These are phyloP conservation scores for Phoxinus dragarum DNA, from an alignment of 2,797 vertebrate genomes.

Conservation along the genomic window DNA sequence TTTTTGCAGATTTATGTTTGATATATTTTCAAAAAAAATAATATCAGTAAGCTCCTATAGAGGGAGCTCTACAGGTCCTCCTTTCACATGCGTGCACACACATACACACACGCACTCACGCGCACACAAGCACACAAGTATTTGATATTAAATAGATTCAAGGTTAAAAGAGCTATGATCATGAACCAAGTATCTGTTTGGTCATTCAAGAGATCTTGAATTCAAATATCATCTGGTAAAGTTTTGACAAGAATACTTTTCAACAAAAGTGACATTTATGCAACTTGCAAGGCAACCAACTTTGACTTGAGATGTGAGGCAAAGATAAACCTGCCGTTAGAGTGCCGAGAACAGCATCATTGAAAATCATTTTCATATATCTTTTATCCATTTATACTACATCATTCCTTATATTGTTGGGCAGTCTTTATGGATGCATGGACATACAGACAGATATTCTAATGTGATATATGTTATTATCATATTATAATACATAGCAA, in stretches of 20 bases:
- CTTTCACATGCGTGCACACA: not conserved
- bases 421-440: no score
- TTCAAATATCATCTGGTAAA: slow-evolving; percentile 46
- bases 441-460: no score
- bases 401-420: slow-evolving; percentile 50
- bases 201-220: slow-evolving; percentile 23
- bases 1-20: not conserved
- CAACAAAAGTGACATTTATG: slow-evolving; percentile 52
- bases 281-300: slow-evolving; percentile 13
- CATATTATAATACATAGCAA: not conserved
- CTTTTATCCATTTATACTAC: slow-evolving; percentile 41
- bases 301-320: slow-evolving; percentile 39
- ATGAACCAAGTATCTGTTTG: slow-evolving; percentile 6
- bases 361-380: slow-evolving; percentile 39
- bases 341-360: slow-evolving; percentile 24
- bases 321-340: slow-evolving; percentile 49
- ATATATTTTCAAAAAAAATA: not conserved
- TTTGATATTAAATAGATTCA: slow-evolving; percentile 40
- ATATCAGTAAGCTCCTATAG: not conserved
- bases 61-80: slow-evolving; percentile 14
- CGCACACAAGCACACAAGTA: not conserved
- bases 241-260: slow-evolving; percentile 21
- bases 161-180: slow-evolving; percentile 2
- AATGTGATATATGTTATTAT: slow-evolving; percentile 1
- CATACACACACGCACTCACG: no score